Base-by-base conservation (phyloP, 2,888 invertebrate genomes). In the Harpalus rufipes region DNA sequence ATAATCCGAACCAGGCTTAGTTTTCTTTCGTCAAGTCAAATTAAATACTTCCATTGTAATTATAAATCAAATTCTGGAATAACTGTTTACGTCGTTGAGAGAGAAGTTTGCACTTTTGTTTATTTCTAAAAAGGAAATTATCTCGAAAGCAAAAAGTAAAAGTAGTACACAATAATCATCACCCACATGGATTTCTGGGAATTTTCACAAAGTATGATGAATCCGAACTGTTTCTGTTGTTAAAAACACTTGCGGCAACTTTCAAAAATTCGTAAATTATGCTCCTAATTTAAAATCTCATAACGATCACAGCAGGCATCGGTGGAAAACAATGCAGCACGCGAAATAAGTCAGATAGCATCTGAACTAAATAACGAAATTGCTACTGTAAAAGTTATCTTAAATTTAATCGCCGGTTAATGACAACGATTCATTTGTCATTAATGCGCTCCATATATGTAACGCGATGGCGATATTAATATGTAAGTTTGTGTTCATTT, bases 371-470 rank as follows among this genome's bases (percentile, higher is more conserved):
- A 65, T 65, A 68, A 81, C 51, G 65, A 81, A 81, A 81, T 81
- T 81, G 81, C 81, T 81, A 81, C 81, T 44, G 81, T 81, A 68
- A 81, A 81, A 81, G 41, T 81, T 65, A 65, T 65, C 81, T 65
- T 16, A 56, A 65, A 81, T 51, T 51, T 65, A 81, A 81, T 81
- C 81, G 51, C 81, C 12, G 32, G 61, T 61, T 80, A 80, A 80
- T 80, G 80, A 80, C 80, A 81, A 63, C 65, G 44, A 81, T 68
- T 68, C 81, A 81, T 81, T 81, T 68, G 81, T 81, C 65, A 81
- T 81, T 76, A 56, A 76, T 58, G 78, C 6, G 21, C 7, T 14
- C n/a, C 18, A n/a, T 78, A 56, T 78, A 72, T 51, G 44, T 51
- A 51, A 51, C 7, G 12, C 12, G 41, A n/a, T 72, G 25, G 3